Percentiles rank a stretch among this genome's conserved stretches.
These are phyloP conservation scores for Aporrectodea caliginosa DNA, from an alignment of 1,140 invertebrate genomes.

Conservation along the genomic window DNA sequence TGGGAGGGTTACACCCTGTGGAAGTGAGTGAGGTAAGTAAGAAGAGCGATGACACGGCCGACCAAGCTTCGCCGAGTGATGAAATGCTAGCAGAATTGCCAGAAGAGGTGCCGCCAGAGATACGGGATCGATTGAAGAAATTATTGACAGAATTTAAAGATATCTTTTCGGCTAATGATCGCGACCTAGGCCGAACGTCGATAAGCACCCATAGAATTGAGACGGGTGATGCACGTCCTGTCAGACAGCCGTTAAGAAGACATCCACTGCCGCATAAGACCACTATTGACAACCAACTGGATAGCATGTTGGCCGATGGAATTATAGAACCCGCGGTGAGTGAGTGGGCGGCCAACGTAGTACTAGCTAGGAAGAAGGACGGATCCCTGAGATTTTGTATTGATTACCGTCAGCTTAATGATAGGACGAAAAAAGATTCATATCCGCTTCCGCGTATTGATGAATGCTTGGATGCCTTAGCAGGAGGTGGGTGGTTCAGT, in stretches of 20 bases:
- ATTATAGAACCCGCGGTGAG: slow-evolving; percentile 4
- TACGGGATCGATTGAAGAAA: no score
- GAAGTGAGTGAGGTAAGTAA: no score
- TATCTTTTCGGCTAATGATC: neutral
- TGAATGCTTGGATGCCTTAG: slow-evolving; percentile 51
- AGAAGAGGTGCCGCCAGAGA: no score
- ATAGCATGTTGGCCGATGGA: neutral
- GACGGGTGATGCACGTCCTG: neutral
- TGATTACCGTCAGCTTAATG: slow-evolving; percentile 58
- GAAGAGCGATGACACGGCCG: no score
- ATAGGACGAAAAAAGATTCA: neutral
- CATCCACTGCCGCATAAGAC: neutral
- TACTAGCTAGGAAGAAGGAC: slow-evolving; percentile 57
- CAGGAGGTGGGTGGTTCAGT: slow-evolving; percentile 50
- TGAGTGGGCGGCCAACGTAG: slow-evolving; percentile 56
- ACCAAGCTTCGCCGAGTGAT: no score
- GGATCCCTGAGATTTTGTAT: slow-evolving; percentile 52
- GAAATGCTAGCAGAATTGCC: no score
- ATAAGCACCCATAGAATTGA: neutral
- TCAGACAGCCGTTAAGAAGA: neutral
- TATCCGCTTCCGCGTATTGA: slow-evolving; percentile 55
- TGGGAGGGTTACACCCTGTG: no score
- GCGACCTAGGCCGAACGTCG: neutral
- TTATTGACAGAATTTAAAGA: neutral
- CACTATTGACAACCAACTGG: neutral